Evolutionary conservation across 2,113 vertebrate genomes (phyloP), one percentile per base, ranked within the genome.

Genomic region (Myiagra hebetior): DNA sequence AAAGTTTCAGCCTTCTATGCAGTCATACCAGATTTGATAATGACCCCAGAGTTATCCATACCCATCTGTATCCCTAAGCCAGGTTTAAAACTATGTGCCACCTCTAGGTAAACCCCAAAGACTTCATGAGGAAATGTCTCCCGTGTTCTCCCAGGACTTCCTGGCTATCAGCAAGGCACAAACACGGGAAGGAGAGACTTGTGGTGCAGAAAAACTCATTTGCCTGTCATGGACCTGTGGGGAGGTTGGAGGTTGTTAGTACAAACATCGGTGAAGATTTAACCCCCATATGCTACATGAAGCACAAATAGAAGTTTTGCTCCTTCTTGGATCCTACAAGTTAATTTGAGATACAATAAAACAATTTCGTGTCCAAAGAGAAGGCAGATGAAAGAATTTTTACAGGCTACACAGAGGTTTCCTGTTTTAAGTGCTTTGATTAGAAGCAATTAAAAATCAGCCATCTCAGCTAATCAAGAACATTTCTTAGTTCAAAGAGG

Each of bases 101-200:
- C 23, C 23, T 59, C n/a, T 33, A 59, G 20, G 6, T 7, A 79
- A 44, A 57, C 4, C 15, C 47, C 75, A 68, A 55, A 75, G 18
- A 9, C 12, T 16, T 5, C 0, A 0, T 22, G 5, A 74, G 22
- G 20, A 89, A 70, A 35, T 5, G 8, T 31, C 17, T 65, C 26
- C 59, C 2, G 1, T 49, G 59, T 11, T 77, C 31, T 10, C 26
- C 5, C 13, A 79, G 37, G 53, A 64, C 3, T 14, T 39, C 12
- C 77, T 70, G 60, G 9, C 28, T 74, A 21, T 41, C 52, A 74
- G 35, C 2, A 13, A 90, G 46, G 33, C 53, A 93, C 11, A 76
- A 72, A 68, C 3, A 31, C 1, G 9, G 53, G 26, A 72, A 64
- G 13, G 73, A 89, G 19, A 62, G 10, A 26, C 5, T 22, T 60